Base-by-base conservation (phyloP, 1,140 invertebrate species). In the Pissodes strobi region DNA sequence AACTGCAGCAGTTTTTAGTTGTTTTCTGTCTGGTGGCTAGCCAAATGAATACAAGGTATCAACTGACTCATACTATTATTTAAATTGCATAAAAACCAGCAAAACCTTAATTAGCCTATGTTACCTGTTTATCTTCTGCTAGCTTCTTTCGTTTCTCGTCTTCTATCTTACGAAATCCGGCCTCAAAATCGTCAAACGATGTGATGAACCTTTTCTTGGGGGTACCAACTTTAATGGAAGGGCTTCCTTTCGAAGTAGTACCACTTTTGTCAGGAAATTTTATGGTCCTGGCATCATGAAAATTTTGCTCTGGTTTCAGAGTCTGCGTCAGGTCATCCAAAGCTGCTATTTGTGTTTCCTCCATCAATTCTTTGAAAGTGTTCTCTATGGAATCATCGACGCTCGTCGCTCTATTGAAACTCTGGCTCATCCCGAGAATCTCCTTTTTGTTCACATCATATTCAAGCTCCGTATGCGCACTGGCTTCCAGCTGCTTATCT, bases 341-440 rank as follows among this genome's bases (percentile, higher is more conserved):
- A 46, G 80, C 76, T 9, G 85, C 83, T 1, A 85, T 77, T 51
- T 76, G 76, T 2, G 84, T 85, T 70, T 82, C 81, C 60, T 82
- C 82, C 38, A 86, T 75, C 37, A 86, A 64, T 63, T 81, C 80
- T 13, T 82, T 80, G 41, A 85, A 82, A 67, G 83, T 82, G 66
- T 76, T 73, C 10, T 82, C 80, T 23, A 84, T 74, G 56, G 82
- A 80, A 56, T 83, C 79, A 38, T 65, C 67, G 13, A 46, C 48
- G 21, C 39, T 37, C 22, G 34, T 10, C 17, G 12, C 22, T 27
- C 18, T 19, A 19, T 62, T 53, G 27, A 56, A 58, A 17, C 43
- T 55, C 19, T 63, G 19, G 38, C 56, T 64, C 21, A 62, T 41
- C 34, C 60, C 23, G 0, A 62, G 27, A 9, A 59, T 58, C 19